A percentile compares a stretch with the other conserved stretches of the same genome.
Evolutionary conservation across 2,888 invertebrate species (phyloP).

Genomic region (Acrobasis suavella): DNA sequence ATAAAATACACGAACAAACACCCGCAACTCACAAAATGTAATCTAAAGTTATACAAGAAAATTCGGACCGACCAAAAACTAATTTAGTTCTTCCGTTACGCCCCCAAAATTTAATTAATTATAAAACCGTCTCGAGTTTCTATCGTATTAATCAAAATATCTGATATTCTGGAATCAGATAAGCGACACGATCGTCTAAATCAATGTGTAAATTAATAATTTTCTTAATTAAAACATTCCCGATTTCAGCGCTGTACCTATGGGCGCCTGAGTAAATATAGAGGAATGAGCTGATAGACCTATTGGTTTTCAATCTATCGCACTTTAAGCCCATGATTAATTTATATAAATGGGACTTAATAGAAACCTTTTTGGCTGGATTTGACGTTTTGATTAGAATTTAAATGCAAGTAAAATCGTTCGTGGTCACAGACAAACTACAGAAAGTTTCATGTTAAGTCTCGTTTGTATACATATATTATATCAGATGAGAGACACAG

Average conservation of each 20-base stretch:
- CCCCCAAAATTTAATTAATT: conserved; percentile 13
- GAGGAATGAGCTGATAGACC: neutral
- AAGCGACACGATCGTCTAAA: conserved; percentile 40
- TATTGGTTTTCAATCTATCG: too few relatives aligned
- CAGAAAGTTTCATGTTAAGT: too few relatives aligned
- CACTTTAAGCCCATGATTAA: too few relatives aligned
- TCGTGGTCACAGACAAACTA: too few relatives aligned
- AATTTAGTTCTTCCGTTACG: conserved; percentile 11
- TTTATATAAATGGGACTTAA: too few relatives aligned
- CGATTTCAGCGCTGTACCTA: conserved; percentile 10
- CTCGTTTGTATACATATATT: too few relatives aligned
- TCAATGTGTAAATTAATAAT: conserved; percentile 63
- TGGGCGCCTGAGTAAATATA: neutral
- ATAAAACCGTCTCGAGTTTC: conserved; percentile 4
- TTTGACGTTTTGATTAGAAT: too few relatives aligned
- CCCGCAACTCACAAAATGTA: neutral
- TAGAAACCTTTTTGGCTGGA: too few relatives aligned
- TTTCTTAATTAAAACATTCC: conserved; percentile 67
- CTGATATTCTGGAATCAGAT: conserved; percentile 35
- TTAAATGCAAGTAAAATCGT: too few relatives aligned
- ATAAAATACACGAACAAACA: neutral
- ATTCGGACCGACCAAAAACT: conserved; percentile 2
- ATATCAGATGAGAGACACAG: too few relatives aligned
- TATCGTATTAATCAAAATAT: conserved; percentile 20
- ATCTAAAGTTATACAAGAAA: neutral